These are phyloP conservation scores for Galerucella pusilla DNA, from an alignment of 2,888 invertebrate species.

Conservation along the genomic window DNA sequence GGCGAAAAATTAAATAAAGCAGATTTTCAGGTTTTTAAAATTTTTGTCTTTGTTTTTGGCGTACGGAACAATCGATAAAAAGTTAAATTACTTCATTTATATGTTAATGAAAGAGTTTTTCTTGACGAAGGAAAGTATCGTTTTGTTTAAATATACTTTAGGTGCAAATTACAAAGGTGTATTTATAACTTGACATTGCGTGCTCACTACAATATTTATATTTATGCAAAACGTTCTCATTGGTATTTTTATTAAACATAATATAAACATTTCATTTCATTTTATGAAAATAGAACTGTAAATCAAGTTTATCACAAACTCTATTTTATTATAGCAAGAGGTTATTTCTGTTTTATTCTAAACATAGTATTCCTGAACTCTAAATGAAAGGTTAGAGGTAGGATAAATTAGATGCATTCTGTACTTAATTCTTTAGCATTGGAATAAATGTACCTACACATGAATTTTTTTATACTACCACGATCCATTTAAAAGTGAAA, in stretches of 20 bases:
- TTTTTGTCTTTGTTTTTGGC: too few species aligned
- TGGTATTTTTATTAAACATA: neutral
- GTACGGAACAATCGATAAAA: neutral
- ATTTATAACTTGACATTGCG: slow-evolving; percentile 35
- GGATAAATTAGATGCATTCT: neutral
- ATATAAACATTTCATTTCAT: neutral
- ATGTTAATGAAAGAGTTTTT: neutral
- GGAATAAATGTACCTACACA: too few species aligned
- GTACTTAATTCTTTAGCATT: too few species aligned
- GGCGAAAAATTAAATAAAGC: too few species aligned
- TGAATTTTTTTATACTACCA: too few species aligned
- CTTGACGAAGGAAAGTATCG: neutral
- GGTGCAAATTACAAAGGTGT: slow-evolving; percentile 30
- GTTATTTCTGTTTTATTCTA: neutral
- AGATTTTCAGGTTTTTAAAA: too few species aligned
- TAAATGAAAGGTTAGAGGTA: neutral
- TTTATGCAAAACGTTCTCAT: slow-evolving; percentile 12
- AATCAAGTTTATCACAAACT: neutral
- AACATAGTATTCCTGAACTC: neutral
- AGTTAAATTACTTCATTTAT: neutral
- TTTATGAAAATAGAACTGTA: neutral
- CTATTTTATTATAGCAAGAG: neutral
- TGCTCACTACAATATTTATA: slow-evolving; percentile 2
- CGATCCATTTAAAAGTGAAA: too few species aligned
- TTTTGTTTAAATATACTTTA: slow-evolving; percentile 14